Percentiles rank a stretch among this genome's conserved stretches.
phyloP scores from a whole-genome alignment of 2,113 vertebrate genomes.

The Siphamia tubifer region DNA sequence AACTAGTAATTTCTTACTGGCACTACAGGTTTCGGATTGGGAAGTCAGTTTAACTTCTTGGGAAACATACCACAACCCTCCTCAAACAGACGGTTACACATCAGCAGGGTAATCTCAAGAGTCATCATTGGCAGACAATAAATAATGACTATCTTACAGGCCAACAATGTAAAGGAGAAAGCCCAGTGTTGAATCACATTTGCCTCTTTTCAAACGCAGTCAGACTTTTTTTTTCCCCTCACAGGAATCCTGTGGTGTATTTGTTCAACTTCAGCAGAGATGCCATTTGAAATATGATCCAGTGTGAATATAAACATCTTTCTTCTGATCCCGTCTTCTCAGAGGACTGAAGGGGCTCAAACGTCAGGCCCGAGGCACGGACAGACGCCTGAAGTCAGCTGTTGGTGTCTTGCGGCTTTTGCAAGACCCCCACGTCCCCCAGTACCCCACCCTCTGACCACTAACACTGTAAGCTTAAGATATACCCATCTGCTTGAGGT shows the following conservation, averaged over 20 bases:
- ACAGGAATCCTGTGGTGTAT: conserved; percentile 46
- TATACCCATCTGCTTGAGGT: conserved; percentile 54
- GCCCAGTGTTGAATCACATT: conserved; percentile 7
- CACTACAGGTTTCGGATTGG: conserved; percentile 6
- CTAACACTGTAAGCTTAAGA: conserved; percentile 19
- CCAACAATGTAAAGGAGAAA: neutral
- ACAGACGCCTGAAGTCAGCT: conserved; percentile 64
- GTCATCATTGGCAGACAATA: neutral
- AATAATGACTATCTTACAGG: neutral
- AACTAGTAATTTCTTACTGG: no score
- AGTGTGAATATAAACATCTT: conserved; percentile 67
- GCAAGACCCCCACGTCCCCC: neutral
- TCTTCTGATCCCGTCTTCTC: conserved; percentile 48
- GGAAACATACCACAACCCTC: neutral
- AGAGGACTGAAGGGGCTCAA: conserved; percentile 41
- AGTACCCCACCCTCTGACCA: neutral
- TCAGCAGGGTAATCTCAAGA: neutral
- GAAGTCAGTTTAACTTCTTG: conserved; percentile 39
- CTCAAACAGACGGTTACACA: conserved; percentile 9
- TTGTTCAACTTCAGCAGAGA: conserved; percentile 50
- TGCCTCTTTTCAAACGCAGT: neutral
- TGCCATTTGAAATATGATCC: conserved; percentile 68
- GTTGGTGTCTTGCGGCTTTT: conserved; percentile 49
- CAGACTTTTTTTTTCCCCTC: neutral
- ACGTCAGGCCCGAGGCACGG: conserved; percentile 25